Evolutionary conservation across 2,888 invertebrate genomes (phyloP).

Genomic region (Neelides folsomi): DNA sequence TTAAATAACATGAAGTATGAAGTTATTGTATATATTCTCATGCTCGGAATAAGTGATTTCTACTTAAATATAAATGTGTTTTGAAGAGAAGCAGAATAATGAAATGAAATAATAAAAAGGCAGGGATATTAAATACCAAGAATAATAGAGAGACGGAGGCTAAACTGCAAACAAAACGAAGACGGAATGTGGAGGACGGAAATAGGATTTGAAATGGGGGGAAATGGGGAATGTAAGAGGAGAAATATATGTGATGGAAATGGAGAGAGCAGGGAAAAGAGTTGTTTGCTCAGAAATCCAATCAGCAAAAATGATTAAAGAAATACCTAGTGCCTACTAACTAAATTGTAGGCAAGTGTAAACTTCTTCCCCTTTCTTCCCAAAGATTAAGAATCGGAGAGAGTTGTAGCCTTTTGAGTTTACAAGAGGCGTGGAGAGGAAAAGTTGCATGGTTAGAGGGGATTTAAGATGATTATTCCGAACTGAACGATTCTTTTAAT

Average conservation of each 20-base stretch:
- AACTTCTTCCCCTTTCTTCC: too few species aligned
- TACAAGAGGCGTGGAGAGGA: neutral
- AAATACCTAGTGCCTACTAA: too few species aligned
- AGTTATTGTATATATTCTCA: too few species aligned
- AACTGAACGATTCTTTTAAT: constrained; percentile 10
- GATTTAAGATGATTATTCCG: constrained; percentile 8
- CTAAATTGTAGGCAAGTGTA: too few species aligned
- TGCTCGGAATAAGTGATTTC: too few species aligned
- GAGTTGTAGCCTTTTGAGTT: too few species aligned
- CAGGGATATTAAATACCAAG: neutral
- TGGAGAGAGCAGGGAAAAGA: constrained; percentile 1
- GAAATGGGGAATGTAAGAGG: neutral
- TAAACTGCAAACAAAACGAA: neutral
- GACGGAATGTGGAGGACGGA: neutral
- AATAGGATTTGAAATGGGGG: neutral
- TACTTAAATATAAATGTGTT: too few species aligned
- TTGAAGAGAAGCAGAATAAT: neutral
- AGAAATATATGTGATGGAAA: neutral
- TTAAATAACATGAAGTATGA: too few species aligned
- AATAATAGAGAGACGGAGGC: neutral
- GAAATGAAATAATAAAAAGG: neutral
- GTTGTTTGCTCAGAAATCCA: neutral
- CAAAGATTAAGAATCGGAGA: too few species aligned
- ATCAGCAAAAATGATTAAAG: too few species aligned
- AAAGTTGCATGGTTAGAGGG: constrained; percentile 9